Base-by-base conservation (phyloP, 1,140 invertebrate genomes). In the Mactra quadrangularis region DNA sequence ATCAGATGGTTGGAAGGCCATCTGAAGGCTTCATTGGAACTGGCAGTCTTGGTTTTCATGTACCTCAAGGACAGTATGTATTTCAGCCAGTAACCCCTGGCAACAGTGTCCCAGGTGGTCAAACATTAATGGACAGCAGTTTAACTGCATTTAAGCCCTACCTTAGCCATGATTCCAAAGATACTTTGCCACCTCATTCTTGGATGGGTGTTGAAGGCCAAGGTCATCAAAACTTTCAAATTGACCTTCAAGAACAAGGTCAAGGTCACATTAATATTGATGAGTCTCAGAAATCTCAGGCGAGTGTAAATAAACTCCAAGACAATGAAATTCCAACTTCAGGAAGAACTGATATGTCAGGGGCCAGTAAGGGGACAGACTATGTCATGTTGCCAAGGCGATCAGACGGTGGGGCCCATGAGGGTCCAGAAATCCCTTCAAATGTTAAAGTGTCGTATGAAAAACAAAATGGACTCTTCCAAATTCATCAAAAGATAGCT, bases 61-160 rank as follows among this genome's bases (percentile, higher is more conserved):
- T 78, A 13, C 57, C 55, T 6, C 57, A 27, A 22, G 59, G 55
- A 31, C 53, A 76, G 17, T 62, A 53, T 13, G 45, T 47, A 29
- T 76, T 76, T 31, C 57, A 35, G 38, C 74, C 74, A 0, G 74
- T 76, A 0, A 22, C 22, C 17, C 74, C 38, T 33, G 55, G 35
- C 3, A 19, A 13, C 22, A 19, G 59, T 0, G 55, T 29, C 9
- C n/a, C 38, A 25, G 15, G 19, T 35, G 35, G n/a, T 19, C 38
- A 57, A 31, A 59, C 29, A 47, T n/a, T n/a, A n/a, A n/a, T n/a
- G n/a, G 45, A 59, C 33, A 82, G 79, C 35, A 64, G 47, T 60
- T 27, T 71, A 11, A 66, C 70, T 27, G 79, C 79, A 19, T 82
- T 82, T 55, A 68, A 74, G 38, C 79, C 68, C 3, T 82, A 74